Evolutionary conservation across 2,113 vertebrate species (phyloP), one percentile per base, ranked within the genome.

Genomic region (Trinectes maculatus): DNA sequence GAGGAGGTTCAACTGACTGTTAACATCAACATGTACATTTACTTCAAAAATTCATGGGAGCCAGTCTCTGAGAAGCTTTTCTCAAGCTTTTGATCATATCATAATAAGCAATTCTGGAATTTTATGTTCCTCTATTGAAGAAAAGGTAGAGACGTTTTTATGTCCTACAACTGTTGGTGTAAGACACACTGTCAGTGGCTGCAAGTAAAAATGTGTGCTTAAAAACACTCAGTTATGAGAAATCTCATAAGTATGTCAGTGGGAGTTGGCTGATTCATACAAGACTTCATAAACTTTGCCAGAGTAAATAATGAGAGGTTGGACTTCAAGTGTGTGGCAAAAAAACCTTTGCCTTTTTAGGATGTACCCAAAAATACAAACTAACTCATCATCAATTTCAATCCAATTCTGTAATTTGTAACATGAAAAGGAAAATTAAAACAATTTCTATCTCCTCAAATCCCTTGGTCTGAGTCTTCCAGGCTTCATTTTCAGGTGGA

Each of bases 231-330:
- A 31, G 36, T 33, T 28, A 3, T 29, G 36, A 60, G 59, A 63
- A 70, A 63, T 66, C 29, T 55, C 25, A 51, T 69, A 15, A 48
- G 48, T 33, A 6, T 53, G 53, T 73, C 37, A 37, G 58, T 44
- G 71, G 75, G 63, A 72, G 56, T n/a, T 11, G 33, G 19, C 62
- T 64, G 68, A 72, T 67, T 70, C 56, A 80, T 55, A 57, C 9
- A 44, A 49, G 31, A 69, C 49, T 71, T 77, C 13, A 33, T 31
- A 16, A 53, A 51, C 44, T 51, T 53, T 69, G 49, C 66, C 68
- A 81, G 16, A 79, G 29, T 69, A 69, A 82, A 79, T 65, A 71
- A 47, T 51, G n/a, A 69, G 24, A 70, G 25, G 47, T 31, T 46
- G 19, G 46, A 34, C 36, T 22, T 3, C 3, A 8, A 73, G 25